These are phyloP conservation scores for Hirtodrosophila cameraria DNA, from an alignment of 2,888 invertebrate genomes.

Conservation along the genomic window DNA sequence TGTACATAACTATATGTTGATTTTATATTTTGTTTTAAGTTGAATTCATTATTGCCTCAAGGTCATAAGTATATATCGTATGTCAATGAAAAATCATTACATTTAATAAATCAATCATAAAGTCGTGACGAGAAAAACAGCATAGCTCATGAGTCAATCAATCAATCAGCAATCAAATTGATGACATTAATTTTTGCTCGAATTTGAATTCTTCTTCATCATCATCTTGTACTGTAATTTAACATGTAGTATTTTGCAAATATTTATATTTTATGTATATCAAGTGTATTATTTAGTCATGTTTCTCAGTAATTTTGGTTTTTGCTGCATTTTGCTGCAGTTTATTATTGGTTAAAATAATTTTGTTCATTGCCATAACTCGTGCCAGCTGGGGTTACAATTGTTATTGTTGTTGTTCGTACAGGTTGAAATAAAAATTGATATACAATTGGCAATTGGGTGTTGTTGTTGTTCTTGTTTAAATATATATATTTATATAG, in stretches of 20 bases:
- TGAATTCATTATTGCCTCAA: conserved; percentile 46
- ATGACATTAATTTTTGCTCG: conserved; percentile 43
- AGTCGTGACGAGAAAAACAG: conserved; percentile 41
- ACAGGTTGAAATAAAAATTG: conserved; percentile 63
- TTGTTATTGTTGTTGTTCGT: no score
- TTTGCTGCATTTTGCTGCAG: conserved; percentile 50
- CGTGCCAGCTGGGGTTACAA: conserved; percentile 85
- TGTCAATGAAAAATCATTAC: conserved; percentile 54
- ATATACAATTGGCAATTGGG: conserved; percentile 55
- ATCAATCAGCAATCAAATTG: conserved; percentile 61
- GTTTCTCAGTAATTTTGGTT: conserved; percentile 7
- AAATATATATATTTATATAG: conserved; percentile 13
- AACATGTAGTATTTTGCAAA: conserved; percentile 19
- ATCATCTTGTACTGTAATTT: conserved; percentile 17
- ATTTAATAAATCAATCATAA: conserved; percentile 62
- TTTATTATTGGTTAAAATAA: conserved; percentile 25
- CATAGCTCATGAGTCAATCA: conserved; percentile 51
- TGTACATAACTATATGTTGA: conserved; percentile 7
- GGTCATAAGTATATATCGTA: conserved; percentile 21
- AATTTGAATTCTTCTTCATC: conserved; percentile 3
- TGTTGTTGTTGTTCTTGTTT: conserved; percentile 29
- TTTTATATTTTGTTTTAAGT: conserved; percentile 36
- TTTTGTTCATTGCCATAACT: conserved; percentile 82
- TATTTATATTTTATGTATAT: conserved; percentile 14
- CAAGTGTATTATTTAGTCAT: conserved; percentile 11